Evolutionary conservation across 1,140 invertebrate genomes (phyloP).

Genomic region (Heliconius nattereri): DNA sequence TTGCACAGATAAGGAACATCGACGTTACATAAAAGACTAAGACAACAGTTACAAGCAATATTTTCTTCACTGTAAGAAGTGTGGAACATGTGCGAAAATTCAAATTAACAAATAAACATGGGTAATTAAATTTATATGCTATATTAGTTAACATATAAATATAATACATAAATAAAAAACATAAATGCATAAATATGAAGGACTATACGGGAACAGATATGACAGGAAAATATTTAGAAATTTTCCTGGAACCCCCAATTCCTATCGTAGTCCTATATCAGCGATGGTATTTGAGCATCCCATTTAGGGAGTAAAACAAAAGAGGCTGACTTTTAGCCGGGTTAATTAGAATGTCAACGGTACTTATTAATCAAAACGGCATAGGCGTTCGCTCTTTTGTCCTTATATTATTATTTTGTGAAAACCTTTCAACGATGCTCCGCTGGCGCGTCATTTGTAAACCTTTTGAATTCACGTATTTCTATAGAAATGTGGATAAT

Average conservation of each 20-base stretch:
- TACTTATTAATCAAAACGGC: conserved; percentile 74
- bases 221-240: neutral
- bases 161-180: no score
- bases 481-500: neutral
- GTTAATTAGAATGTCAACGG: conserved; percentile 77
- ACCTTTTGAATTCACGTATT: conserved; percentile 27
- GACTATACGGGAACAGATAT: neutral
- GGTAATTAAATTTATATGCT: no score
- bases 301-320: conserved; percentile 57
- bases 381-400: conserved; percentile 46
- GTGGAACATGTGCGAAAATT: no score
- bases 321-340: conserved; percentile 69
- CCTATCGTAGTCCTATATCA: conserved; percentile 35
- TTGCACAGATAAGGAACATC: no score
- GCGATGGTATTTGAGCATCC: conserved; percentile 54
- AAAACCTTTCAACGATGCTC: conserved; percentile 36
- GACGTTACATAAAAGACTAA: no score
- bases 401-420: conserved; percentile 42
- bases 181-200: no score
- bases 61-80: no score
- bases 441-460: conserved; percentile 42
- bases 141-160: no score
- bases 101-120: no score
- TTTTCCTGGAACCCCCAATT: neutral
- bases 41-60: no score